Evolutionary conservation across 23 tunicate species (phyloP), one percentile per base, ranked within the genome.

Genomic region (Trididemnum clinides): DNA sequence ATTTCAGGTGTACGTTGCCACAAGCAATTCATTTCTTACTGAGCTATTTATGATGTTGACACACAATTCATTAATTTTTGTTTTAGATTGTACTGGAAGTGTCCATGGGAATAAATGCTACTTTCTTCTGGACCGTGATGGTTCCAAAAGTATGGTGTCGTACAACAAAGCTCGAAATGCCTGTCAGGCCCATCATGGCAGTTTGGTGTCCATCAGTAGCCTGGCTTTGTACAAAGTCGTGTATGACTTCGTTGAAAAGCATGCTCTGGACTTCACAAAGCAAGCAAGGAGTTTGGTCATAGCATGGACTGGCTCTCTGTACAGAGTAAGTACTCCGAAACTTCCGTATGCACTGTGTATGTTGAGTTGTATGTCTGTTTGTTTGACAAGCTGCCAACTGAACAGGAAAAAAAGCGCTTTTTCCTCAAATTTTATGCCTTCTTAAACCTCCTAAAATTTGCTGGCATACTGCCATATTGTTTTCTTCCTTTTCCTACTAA

Each of bases 51-150:
- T n/a, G n/a, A n/a, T n/a, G n/a, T n/a, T n/a, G n/a, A n/a, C n/a
- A n/a, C n/a, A n/a, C n/a, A 44, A 44, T 44, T 44, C 26, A 12
- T 59, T 59, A 12, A 6, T 51, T 78, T 31, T 78, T 31, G 63
- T 81, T 81, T 62, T 54, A 81, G 85, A 81, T 7, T 81, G 85
- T 27, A 18, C 74, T 33, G 85, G 75, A 20, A 63, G 10, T 2
- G 29, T 34, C 1, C 34, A 23, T 32, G 33, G 33, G n/a, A 36
- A 36, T 12, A 81, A 63, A 34, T 81, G 85, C 57, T 81, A 81
- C 33, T 81, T 81, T 28, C 54, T 81, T 26, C 51, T 81, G 5
- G 75, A 81, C 74, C 33, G 30, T 2, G 34, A n/a, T 7, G 64
- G 75, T 51, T n/a, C 18, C 30, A 27, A 29, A 6, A 63, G 75